A percentile compares a stretch with the other conserved stretches of the same genome.
Evolutionary conservation across 2,888 invertebrate species (phyloP).

Genomic region (Lepidochrysops patricia): DNA sequence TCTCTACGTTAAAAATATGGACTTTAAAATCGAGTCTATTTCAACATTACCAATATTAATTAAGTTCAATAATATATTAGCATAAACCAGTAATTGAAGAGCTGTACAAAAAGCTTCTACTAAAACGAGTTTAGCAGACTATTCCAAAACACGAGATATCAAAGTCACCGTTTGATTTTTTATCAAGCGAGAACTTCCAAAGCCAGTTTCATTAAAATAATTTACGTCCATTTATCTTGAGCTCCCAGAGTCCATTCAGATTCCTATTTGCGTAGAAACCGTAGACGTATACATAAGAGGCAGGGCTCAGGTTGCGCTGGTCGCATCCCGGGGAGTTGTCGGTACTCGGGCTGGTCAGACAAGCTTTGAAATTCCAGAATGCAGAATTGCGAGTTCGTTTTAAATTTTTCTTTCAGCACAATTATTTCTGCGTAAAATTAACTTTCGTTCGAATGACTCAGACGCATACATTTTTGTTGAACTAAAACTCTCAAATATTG

Average conservation of each 20-base stretch:
- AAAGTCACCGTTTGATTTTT: slow-evolving; percentile 21
- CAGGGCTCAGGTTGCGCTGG: slow-evolving; percentile 33
- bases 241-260: slow-evolving; percentile 19
- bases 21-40: too few species aligned
- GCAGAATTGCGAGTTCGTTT: slow-evolving; percentile 53
- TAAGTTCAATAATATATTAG: background rate
- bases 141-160: slow-evolving; percentile 8
- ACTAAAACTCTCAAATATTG: background rate
- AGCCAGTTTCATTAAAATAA: slow-evolving; percentile 26
- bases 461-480: background rate
- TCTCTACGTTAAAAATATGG: too few species aligned
- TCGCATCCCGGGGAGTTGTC: slow-evolving; percentile 22
- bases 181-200: slow-evolving; percentile 18
- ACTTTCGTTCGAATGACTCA: background rate
- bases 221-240: slow-evolving; percentile 20
- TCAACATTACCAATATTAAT: too few species aligned
- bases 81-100: background rate
- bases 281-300: slow-evolving; percentile 15
- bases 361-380: slow-evolving; percentile 61
- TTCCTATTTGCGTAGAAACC: slow-evolving; percentile 11
- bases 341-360: slow-evolving; percentile 52
- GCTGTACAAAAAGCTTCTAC: background rate
- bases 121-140: slow-evolving; percentile 1
- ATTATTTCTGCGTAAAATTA: background rate
- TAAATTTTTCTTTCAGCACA: slow-evolving; percentile 34